A percentile compares a stretch with the other conserved stretches of the same genome.
phyloP scores from a whole-genome alignment of 92 coral and sea anemone species.

The Palythoa grandis region DNA sequence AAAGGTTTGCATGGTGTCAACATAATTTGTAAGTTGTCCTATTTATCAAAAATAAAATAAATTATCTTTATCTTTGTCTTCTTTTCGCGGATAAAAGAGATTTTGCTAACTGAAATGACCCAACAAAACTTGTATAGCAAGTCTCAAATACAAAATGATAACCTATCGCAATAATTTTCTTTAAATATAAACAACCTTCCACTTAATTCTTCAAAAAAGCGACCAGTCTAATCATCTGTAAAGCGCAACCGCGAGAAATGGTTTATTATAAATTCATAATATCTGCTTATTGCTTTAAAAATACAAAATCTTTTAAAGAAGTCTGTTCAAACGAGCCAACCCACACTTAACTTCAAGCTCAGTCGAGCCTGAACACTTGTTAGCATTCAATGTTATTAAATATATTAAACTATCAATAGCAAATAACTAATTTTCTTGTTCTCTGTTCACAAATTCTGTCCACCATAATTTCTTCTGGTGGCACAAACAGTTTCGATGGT shows the following conservation, averaged over 20 bases:
- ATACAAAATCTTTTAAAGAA: constrained; percentile 9
- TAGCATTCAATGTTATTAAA: constrained; percentile 5
- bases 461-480: constrained; percentile 7
- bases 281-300: constrained; percentile 6
- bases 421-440: constrained; percentile 28
- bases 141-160: neutral
- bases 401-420: constrained; percentile 37
- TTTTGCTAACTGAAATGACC: too few species aligned
- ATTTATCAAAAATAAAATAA: constrained; percentile 47
- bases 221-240: neutral
- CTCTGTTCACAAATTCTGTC: constrained; percentile 34
- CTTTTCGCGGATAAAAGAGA: constrained; percentile 3
- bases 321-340: neutral
- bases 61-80: constrained; percentile 8
- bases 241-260: neutral
- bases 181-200: neutral
- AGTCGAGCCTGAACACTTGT: neutral
- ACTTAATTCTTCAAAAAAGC: neutral
- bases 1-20: neutral
- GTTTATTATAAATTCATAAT: neutral
- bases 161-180: neutral
- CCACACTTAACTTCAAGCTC: neutral
- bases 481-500: neutral
- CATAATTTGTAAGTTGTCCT: constrained; percentile 18
- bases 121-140: neutral